A percentile compares a stretch with the other conserved stretches of the same genome.
phyloP scores from a whole-genome alignment of 2,888 invertebrate genomes.

The Willowsia nigromaculata region DNA sequence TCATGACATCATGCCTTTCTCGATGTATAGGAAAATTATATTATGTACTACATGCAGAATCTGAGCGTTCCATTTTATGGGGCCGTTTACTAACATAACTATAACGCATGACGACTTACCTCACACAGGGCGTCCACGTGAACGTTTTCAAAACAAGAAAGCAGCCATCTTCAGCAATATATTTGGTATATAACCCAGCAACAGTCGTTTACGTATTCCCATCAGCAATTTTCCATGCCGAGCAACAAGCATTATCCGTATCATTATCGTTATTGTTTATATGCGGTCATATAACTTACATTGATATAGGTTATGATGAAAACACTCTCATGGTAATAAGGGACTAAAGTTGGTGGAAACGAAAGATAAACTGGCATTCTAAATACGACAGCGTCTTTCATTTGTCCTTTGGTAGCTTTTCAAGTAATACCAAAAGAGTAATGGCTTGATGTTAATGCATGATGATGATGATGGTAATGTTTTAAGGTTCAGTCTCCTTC shows the following conservation, averaged over 20 bases:
- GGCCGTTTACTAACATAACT: background rate
- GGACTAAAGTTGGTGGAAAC: background rate
- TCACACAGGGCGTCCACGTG: too few relatives aligned
- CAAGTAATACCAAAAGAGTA: background rate
- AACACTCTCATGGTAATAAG: background rate
- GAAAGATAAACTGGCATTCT: background rate
- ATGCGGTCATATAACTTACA: background rate
- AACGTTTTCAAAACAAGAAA: too few relatives aligned
- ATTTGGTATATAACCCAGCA: too few relatives aligned
- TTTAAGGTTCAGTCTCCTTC: too few relatives aligned
- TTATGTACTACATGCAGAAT: background rate
- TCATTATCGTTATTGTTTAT: constrained; percentile 57
- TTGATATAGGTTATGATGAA: background rate
- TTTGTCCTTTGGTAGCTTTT: constrained; percentile 10
- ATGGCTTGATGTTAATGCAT: background rate
- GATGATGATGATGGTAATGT: background rate
- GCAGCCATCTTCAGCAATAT: too few relatives aligned
- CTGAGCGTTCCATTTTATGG: background rate
- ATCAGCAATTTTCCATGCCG: constrained; percentile 54
- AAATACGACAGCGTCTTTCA: constrained; percentile 17
- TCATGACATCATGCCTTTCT: background rate
- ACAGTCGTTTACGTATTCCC: constrained; percentile 56
- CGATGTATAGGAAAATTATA: background rate
- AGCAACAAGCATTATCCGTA: constrained; percentile 24
- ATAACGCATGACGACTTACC: too few relatives aligned